Conservation (phyloP, 2,797 vertebrate genomes). For the Selene dorsalis region DNA sequence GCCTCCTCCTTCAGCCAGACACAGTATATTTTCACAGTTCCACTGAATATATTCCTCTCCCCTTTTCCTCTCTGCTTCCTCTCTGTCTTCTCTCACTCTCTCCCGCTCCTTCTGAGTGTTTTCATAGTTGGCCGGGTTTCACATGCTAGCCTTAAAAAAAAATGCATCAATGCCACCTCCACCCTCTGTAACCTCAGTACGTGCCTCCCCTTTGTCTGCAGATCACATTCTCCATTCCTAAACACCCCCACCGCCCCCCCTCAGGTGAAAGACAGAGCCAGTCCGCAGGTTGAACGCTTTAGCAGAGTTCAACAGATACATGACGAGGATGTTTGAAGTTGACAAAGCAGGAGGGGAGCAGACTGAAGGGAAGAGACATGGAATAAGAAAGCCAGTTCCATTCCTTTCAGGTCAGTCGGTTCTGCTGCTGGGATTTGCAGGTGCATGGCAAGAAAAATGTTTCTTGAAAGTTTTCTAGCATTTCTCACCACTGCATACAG, state of each 20-base stretch:
- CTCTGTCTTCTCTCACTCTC: background rate
- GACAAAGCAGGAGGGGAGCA: background rate
- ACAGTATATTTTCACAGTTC: constrained; percentile 53
- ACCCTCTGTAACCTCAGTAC: constrained; percentile 22
- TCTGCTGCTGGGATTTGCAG: background rate
- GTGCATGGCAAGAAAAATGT: background rate
- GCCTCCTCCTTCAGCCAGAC: constrained; percentile 29
- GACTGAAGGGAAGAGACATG: no score
- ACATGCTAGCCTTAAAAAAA: constrained; percentile 38
- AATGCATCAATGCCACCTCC: constrained; percentile 24
- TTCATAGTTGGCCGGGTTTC: constrained; percentile 33
- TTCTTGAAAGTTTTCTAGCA: no score
- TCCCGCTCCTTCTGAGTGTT: constrained; percentile 33
- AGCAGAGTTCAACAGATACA: background rate
- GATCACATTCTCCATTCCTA: constrained; percentile 2
- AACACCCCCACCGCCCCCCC: background rate
- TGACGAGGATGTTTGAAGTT: background rate
- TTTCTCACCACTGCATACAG: background rate
- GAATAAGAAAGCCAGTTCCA: background rate
- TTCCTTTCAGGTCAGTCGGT: no score
- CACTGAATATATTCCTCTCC: constrained; percentile 37
- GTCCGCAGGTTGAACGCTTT: background rate
- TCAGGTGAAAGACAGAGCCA: background rate
- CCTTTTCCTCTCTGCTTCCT: constrained; percentile 38
- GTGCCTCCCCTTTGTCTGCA: constrained; percentile 21